Percentiles rank a stretch among this genome's conserved stretches.
phyloP scores from a whole-genome alignment of 2,888 invertebrate genomes.

The Polymixis flavicincta region DNA sequence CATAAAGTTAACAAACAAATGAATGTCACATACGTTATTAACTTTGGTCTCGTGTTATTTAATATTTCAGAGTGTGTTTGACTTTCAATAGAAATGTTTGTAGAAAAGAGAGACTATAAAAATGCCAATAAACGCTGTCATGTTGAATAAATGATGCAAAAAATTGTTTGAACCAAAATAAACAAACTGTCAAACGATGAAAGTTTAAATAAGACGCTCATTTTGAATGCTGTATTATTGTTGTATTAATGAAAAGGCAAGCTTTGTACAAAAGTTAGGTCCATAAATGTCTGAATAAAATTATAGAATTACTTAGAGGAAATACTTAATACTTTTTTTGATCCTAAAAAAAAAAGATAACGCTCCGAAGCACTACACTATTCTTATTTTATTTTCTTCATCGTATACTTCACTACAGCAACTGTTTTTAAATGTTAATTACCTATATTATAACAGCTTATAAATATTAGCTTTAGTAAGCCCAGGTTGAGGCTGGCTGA shows the following conservation, averaged over 20 bases:
- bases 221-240: not conserved
- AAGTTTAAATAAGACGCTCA: not conserved
- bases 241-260: not conserved
- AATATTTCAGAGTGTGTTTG: constrained; percentile 4
- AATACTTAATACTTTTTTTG: not conserved
- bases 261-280: not conserved
- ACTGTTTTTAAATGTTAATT: not conserved
- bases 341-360: not conserved
- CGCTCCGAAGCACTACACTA: not conserved
- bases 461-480: not conserved
- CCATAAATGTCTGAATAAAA: too few species aligned
- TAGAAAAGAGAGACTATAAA: not conserved
- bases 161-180: not conserved
- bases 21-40: not conserved
- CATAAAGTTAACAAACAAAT: constrained; percentile 23
- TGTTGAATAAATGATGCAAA: not conserved
- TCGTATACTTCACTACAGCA: not conserved
- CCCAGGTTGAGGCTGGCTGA: not conserved
- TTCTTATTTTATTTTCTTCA: not conserved
- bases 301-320: not conserved
- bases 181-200: not conserved
- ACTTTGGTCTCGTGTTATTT: not conserved
- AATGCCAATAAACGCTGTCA: not conserved
- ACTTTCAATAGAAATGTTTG: not conserved
- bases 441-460: not conserved